Percentiles rank a stretch among this genome's conserved stretches.
Conservation (phyloP, 2,797 vertebrate genomes). For the Eupleurogrammus muticus region DNA sequence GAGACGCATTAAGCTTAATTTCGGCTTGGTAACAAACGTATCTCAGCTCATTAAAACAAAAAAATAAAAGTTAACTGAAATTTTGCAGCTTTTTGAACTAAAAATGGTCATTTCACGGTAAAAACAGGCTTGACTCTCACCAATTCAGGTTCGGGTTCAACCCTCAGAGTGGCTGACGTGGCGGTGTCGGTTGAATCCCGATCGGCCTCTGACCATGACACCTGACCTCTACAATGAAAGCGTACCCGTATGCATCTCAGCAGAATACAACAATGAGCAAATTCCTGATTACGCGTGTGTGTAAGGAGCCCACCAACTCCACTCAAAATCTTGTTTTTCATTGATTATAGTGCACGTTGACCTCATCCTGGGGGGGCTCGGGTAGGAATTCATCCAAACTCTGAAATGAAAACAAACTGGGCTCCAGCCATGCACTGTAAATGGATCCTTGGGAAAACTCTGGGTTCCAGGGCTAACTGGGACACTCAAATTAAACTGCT, state of each 20-base stretch:
- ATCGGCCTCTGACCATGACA: constrained; percentile 21
- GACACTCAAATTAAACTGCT: constrained; percentile 51
- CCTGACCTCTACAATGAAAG: constrained; percentile 27
- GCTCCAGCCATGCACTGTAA: constrained; percentile 49
- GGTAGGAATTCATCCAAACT: constrained; percentile 61
- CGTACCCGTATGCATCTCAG: background rate
- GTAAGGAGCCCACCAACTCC: background rate
- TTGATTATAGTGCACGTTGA: constrained; percentile 45
- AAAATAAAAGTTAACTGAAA: background rate
- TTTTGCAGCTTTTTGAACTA: background rate
- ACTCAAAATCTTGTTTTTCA: constrained; percentile 31
- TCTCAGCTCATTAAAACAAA: constrained; percentile 67
- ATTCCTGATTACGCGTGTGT: constrained; percentile 22
- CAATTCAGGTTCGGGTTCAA: constrained; percentile 3
- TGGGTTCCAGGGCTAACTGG: constrained; percentile 38
- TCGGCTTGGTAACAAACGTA: constrained; percentile 43
- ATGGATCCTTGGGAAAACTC: constrained; percentile 71
- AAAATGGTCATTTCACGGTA: background rate
- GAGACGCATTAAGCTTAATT: constrained; percentile 53
- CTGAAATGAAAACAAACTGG: constrained; percentile 70
- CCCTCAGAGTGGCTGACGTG: background rate
- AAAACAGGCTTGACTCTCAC: background rate
- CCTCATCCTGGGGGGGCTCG: constrained; percentile 47
- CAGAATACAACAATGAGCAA: constrained; percentile 8
- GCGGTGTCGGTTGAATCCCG: background rate